A percentile compares a stretch with the other conserved stretches of the same genome.
phyloP scores from a whole-genome alignment of 2,113 vertebrate species.

The Atractosteus spatula region DNA sequence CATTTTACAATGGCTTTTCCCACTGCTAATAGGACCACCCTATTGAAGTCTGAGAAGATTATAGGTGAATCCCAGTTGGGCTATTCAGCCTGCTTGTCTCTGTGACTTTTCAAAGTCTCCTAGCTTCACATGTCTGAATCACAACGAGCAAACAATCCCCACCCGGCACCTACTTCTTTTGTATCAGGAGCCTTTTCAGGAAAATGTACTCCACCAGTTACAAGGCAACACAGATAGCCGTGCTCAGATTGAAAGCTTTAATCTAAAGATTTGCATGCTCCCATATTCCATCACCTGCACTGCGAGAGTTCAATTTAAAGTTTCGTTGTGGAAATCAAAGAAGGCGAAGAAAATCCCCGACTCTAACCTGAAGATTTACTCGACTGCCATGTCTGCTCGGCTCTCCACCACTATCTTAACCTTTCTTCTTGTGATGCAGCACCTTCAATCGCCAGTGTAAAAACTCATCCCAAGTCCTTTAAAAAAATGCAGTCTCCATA shows the following conservation, averaged over 20 bases:
- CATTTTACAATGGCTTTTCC: not conserved
- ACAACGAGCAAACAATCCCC: conserved; percentile 77
- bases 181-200: conserved; percentile 67
- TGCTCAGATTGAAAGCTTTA: not conserved
- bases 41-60: conserved; percentile 32
- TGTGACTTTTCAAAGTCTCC: conserved; percentile 59
- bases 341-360: not conserved
- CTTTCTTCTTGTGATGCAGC: no score
- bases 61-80: conserved; percentile 59
- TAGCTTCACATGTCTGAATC: conserved; percentile 66
- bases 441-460: not conserved
- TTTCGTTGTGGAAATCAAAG: not conserved
- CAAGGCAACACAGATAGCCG: not conserved
- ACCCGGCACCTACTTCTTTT: conserved; percentile 73
- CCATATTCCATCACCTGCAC: not conserved
- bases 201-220: conserved; percentile 34
- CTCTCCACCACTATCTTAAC: no score
- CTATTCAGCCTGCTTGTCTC: conserved; percentile 49
- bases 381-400: no score
- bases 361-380: no score
- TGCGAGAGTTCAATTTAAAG: not conserved
- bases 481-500: conserved; percentile 5
- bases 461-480: not conserved
- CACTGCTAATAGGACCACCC: conserved; percentile 21
- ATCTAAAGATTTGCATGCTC: not conserved